Evolutionary conservation across 2,113 vertebrate genomes (phyloP).

Genomic region (Fregetta grallaria): DNA sequence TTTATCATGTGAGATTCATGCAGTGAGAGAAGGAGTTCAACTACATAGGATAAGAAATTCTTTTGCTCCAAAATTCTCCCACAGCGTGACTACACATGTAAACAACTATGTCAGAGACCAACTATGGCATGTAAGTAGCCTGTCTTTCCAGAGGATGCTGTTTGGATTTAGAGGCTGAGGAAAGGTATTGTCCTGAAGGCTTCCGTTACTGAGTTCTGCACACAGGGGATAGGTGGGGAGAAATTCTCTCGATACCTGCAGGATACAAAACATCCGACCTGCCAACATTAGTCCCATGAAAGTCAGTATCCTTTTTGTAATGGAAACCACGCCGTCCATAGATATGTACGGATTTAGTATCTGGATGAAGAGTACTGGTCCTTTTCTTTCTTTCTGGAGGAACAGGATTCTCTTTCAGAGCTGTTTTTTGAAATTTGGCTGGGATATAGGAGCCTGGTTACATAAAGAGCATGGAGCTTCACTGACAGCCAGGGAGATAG

Average conservation of each 20-base stretch:
- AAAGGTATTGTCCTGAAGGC: neutral
- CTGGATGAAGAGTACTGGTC: neutral
- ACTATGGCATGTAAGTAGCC: neutral
- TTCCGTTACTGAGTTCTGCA: neutral
- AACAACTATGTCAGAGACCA: neutral
- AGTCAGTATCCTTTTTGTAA: neutral
- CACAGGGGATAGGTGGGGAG: neutral
- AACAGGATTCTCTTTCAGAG: neutral
- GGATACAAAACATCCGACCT: neutral
- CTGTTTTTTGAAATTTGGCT: neutral
- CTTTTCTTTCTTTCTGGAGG: neutral
- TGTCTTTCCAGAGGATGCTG: neutral
- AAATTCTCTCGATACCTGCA: neutral
- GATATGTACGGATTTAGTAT: neutral
- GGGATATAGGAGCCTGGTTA: neutral
- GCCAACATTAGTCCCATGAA: neutral
- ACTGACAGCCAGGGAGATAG: neutral
- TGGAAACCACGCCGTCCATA: neutral
- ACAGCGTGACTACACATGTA: neutral
- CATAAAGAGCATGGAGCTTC: neutral
- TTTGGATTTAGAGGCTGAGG: neutral
- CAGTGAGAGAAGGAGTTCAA: neutral
- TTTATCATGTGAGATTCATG: neutral
- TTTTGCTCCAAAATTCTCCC: neutral
- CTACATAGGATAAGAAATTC: neutral